Percentiles rank a stretch among this genome's conserved stretches.
Evolutionary conservation across 2,888 invertebrate species (phyloP).

Genomic region (Corbicula japonica): DNA sequence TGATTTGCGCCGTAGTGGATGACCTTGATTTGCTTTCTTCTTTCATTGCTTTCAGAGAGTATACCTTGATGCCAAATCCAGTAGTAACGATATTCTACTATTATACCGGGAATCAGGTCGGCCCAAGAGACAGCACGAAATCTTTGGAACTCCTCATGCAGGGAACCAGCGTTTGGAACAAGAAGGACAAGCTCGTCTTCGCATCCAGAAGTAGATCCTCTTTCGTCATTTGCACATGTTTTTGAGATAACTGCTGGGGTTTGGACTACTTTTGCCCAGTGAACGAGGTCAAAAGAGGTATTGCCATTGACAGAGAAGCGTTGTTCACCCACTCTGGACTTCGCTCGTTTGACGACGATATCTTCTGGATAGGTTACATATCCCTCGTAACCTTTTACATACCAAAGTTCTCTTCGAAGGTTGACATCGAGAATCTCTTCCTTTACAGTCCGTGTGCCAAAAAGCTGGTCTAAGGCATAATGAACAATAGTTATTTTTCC

Average conservation of each 20-base stretch:
- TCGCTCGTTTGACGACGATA: constrained; percentile 36
- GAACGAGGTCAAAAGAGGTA: constrained; percentile 37
- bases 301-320: constrained; percentile 20
- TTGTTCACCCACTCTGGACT: constrained; percentile 27
- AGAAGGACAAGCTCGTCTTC: constrained; percentile 14
- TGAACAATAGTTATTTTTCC: constrained; percentile 36
- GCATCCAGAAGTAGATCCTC: no score
- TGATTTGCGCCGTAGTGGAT: constrained; percentile 53
- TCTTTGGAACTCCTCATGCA: constrained; percentile 35
- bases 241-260: constrained; percentile 18
- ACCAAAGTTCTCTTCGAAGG: constrained; percentile 23
- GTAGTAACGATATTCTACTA: constrained; percentile 47
- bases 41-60: constrained; percentile 26
- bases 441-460: constrained; percentile 35
- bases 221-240: no score
- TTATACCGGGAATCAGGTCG: constrained; percentile 41
- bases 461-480: constrained; percentile 28
- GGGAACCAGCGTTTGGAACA: constrained; percentile 25
- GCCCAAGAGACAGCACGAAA: constrained; percentile 27
- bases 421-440: constrained; percentile 31
- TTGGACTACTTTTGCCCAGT: constrained; percentile 50
- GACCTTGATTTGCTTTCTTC: constrained; percentile 32
- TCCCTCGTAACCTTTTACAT: constrained; percentile 17
- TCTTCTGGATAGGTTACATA: constrained; percentile 24
- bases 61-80: constrained; percentile 49